Conservation (phyloP, 2,888 invertebrate genomes). For the Laspeyria flexula region DNA sequence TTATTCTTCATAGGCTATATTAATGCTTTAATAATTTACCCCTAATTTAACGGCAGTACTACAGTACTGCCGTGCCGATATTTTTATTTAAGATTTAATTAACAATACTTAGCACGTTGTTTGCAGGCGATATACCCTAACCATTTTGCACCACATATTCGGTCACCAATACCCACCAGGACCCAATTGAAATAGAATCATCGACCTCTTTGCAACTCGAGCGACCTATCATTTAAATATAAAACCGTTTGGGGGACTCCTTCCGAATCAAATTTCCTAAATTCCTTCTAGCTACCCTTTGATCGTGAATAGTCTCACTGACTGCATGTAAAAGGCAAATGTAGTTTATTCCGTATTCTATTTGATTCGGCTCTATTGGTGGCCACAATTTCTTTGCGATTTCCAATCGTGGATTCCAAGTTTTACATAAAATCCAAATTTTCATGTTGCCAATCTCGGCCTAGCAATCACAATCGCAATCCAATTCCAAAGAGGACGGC, state of each 20-base stretch:
- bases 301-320: neutral
- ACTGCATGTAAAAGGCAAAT: slow-evolving; percentile 19
- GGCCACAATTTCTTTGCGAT: slow-evolving; percentile 28
- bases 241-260: neutral
- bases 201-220: too few species aligned
- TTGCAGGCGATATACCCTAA: too few species aligned
- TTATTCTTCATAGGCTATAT: too few species aligned
- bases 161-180: too few species aligned
- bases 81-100: too few species aligned
- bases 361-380: slow-evolving; percentile 13
- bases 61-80: too few species aligned
- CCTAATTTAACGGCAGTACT: too few species aligned
- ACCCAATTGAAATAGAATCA: too few species aligned
- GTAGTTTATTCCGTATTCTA: slow-evolving; percentile 19
- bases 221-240: neutral
- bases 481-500: slow-evolving; percentile 52
- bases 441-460: slow-evolving; percentile 48
- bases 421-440: slow-evolving; percentile 50
- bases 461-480: slow-evolving; percentile 54
- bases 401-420: slow-evolving; percentile 33
- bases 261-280: slow-evolving; percentile 16
- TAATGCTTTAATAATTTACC: too few species aligned
- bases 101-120: too few species aligned
- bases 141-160: too few species aligned
- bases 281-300: slow-evolving; percentile 19